phyloP scores from a whole-genome alignment of 2,113 vertebrate genomes.

The Romanogobio albipinnatus region DNA sequence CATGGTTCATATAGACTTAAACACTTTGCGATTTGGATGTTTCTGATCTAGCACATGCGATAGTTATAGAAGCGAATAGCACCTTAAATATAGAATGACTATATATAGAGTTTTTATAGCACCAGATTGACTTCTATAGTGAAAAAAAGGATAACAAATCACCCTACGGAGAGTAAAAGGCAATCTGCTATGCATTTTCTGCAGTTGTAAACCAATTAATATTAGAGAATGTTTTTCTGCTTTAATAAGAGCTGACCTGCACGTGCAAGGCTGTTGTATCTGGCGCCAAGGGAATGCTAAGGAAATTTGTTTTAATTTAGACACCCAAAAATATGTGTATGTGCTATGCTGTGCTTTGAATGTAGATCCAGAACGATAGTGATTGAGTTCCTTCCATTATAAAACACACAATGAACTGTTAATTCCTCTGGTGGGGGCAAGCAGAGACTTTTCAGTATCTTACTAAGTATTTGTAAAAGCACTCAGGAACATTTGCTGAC shows the following conservation, averaged over 20 bases:
- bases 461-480: not conserved
- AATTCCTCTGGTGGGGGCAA: not conserved
- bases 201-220: not conserved
- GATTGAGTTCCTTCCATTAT: not conserved
- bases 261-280: not conserved
- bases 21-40: constrained; percentile 19
- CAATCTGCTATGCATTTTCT: constrained; percentile 26
- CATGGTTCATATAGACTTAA: constrained; percentile 27
- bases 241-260: constrained; percentile 18
- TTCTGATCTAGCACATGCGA: not conserved
- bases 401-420: constrained; percentile 9
- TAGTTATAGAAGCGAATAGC: not conserved
- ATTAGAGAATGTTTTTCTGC: constrained; percentile 26
- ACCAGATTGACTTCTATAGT: not conserved
- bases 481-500: constrained; percentile 30
- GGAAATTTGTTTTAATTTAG: not conserved
- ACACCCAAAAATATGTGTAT: not conserved
- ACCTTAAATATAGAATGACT: constrained; percentile 8
- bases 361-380: not conserved
- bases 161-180: not conserved
- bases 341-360: not conserved
- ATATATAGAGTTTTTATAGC: not conserved
- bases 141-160: not conserved
- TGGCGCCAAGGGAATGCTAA: constrained; percentile 8
- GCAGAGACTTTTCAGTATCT: not conserved